These are phyloP conservation scores for Chloropsis hardwickii DNA, from an alignment of 2,113 vertebrate species.

Conservation along the genomic window DNA sequence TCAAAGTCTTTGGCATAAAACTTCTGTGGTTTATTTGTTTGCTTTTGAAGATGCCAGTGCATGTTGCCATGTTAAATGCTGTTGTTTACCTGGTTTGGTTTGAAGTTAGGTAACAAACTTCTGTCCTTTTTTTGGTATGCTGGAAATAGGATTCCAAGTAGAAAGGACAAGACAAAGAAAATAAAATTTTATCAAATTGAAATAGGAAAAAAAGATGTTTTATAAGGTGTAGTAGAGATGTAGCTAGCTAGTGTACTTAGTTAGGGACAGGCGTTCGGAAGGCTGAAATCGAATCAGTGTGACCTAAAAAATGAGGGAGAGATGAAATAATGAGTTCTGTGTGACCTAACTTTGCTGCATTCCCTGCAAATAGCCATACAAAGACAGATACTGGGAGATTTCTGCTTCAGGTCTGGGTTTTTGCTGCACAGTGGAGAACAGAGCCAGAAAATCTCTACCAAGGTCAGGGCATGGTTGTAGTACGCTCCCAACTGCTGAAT, in stretches of 20 bases:
- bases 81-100: neutral
- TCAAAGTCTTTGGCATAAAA: neutral
- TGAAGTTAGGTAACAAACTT: neutral
- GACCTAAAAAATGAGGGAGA: neutral
- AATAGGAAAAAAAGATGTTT: neutral
- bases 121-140: neutral
- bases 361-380: neutral
- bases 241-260: too few species aligned
- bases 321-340: neutral
- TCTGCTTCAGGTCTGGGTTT: neutral
- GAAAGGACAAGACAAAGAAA: neutral
- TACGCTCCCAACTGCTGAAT: neutral
- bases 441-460: slow-evolving; percentile 7
- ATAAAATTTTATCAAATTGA: neutral
- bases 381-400: neutral
- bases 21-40: neutral
- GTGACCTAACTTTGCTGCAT: neutral
- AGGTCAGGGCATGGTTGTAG: slow-evolving; percentile 22
- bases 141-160: neutral
- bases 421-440: neutral
- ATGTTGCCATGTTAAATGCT: neutral
- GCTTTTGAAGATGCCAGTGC: neutral
- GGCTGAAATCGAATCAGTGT: neutral
- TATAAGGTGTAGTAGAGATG: too few species aligned
- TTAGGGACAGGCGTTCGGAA: too few species aligned